These are phyloP conservation scores for Hemitrygon akajei DNA, from an alignment of 2,797 vertebrate genomes.

Conservation along the genomic window DNA sequence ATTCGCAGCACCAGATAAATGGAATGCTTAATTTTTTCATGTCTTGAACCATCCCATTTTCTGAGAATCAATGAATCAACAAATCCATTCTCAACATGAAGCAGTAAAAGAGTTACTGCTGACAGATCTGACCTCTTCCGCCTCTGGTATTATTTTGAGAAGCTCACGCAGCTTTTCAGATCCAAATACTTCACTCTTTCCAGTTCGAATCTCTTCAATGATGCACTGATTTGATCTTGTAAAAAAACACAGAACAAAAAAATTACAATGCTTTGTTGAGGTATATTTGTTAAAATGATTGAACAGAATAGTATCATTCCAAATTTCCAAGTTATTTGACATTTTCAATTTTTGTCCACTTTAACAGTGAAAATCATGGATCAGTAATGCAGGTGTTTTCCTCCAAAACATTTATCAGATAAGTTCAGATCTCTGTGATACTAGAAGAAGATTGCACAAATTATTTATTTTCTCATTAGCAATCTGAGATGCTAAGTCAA, in stretches of 20 bases:
- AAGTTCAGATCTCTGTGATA: not conserved
- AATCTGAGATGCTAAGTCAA: constrained; percentile 3
- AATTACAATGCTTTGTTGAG: not conserved
- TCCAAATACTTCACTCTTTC: constrained; percentile 74
- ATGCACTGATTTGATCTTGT: constrained; percentile 82
- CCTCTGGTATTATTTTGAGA: constrained; percentile 85
- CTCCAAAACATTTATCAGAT: not conserved
- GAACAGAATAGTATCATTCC: not conserved
- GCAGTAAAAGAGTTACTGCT: not conserved
- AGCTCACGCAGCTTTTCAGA: constrained; percentile 83
- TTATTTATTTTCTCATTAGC: not conserved
- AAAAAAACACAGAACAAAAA: constrained; percentile 39
- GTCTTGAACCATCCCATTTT: not conserved
- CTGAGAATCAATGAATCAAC: not conserved
- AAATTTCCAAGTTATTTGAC: not conserved
- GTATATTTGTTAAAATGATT: not conserved
- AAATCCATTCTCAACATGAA: not conserved
- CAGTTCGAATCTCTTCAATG: constrained; percentile 80
- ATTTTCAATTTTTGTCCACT: not conserved
- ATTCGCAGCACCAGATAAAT: not conserved
- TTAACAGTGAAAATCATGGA: not conserved
- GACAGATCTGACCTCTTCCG: constrained; percentile 74
- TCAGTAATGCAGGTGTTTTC: not conserved
- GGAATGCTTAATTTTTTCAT: not conserved
- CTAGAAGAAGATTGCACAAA: too few species aligned